Evolutionary conservation across 2,888 invertebrate genomes (phyloP), one percentile per base, ranked within the genome.

Genomic region (Clitarchus hookeri): DNA sequence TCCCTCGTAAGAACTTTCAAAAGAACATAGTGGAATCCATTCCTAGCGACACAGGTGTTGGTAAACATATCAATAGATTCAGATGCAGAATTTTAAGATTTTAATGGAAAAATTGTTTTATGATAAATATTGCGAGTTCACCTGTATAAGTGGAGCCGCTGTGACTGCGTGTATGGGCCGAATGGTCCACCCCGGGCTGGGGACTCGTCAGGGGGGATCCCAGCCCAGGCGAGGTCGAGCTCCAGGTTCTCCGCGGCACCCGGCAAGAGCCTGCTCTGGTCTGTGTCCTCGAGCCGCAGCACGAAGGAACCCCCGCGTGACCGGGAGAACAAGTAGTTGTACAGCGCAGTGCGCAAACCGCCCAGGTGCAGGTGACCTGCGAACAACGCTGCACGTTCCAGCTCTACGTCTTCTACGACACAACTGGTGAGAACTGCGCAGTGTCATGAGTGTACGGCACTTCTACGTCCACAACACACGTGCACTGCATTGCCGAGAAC

Each of bases 261-360:
- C 0, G 95, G 94, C 3, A 99, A 95, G 86, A 96, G 91, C 88
- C 99, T 93, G 4, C 94, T 94, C 92, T 97, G 96, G 92, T 99
- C 99, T 0, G 99, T 99, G 90, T 99, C 99, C 92, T 99, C 99
- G 87, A 99, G 97, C 88, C 99, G 94, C 84, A 99, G 92, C 89
- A 99, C 94, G 91, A 99, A 98, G 85, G 93, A 93, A 0, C 99
- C 99, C 87, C 93, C 92, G 83, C 95, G 92, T 53, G 96, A 94
- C 90, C 95, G 95, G 0, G 99, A 97, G 92, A 96, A 99, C 53
- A 99, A 93, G 92, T 95, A 99, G 92, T 99, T 99, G 90, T 98
- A 98, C 6, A 99, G 91, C 0, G 99, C 99, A 0, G 99, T 99
- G 87, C 99, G 93, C 85, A 99, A 92, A 0, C 99, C 98, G 26